Evolutionary conservation across 2,888 invertebrate genomes (phyloP).

Genomic region (Drosophila koepferae): DNA sequence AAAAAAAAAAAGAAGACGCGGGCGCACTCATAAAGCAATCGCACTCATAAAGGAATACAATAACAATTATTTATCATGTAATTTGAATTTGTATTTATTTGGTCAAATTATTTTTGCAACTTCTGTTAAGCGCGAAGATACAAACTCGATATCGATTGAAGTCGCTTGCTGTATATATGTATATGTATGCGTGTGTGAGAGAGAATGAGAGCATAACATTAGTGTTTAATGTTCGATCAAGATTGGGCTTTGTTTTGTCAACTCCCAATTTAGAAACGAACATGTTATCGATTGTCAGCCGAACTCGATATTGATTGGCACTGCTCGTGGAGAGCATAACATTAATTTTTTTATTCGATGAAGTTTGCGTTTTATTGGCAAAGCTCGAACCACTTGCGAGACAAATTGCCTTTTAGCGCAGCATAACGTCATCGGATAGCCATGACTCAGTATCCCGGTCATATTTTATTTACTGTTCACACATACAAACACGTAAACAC

Average conservation of each 20-base stretch:
- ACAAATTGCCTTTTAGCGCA: slow-evolving; percentile 75
- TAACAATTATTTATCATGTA: slow-evolving; percentile 31
- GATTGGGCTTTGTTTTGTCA: too few relatives aligned
- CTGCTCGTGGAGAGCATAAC: slow-evolving; percentile 24
- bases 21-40: slow-evolving; percentile 30
- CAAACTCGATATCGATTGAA: slow-evolving; percentile 11
- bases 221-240: too few relatives aligned
- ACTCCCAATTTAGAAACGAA: too few relatives aligned
- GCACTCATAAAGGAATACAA: not conserved
- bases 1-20: slow-evolving; percentile 52
- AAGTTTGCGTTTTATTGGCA: slow-evolving; percentile 69
- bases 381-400: slow-evolving; percentile 68
- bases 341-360: slow-evolving; percentile 37
- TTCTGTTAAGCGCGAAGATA: slow-evolving; percentile 24
- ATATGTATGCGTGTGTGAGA: not conserved
- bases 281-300: slow-evolving; percentile 29
- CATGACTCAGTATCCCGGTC: slow-evolving; percentile 70
- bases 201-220: not conserved
- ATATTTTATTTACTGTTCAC: slow-evolving; percentile 67
- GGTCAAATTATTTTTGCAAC: slow-evolving; percentile 29
- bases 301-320: slow-evolving; percentile 40
- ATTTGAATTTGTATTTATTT: slow-evolving; percentile 45
- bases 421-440: slow-evolving; percentile 72
- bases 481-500: slow-evolving; percentile 30
- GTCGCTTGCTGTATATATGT: not conserved